Base-by-base conservation (phyloP, 2,888 invertebrate species). In the Eristalis intricaria region DNA sequence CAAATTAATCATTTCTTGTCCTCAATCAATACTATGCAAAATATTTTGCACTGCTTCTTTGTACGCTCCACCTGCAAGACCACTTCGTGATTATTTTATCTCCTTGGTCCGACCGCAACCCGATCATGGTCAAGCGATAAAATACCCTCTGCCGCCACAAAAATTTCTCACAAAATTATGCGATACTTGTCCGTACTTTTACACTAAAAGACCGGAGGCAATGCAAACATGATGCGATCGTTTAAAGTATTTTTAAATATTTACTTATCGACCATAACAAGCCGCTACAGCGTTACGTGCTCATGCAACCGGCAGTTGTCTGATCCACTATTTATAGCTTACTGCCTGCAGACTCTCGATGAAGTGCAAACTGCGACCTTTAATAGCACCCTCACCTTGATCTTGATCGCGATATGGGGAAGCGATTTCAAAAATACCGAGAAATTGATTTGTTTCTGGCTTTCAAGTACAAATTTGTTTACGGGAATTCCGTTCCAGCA, bases 381-480 rank as follows among this genome's bases (percentile, higher is more conserved):
- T 68, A 38, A 26, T 29, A 11, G 43, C n/a, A 43, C 66, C 40
- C 15, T 73, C 71, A 69, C 81, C 85, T 82, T 85, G 81, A 85
- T 85, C 85, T 82, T 82, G 81, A 68, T 66, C 85, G 63, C 63
- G 76, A 43, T 40, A 43, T 22, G 23, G 32, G 56, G 29, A 75
- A 66, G 61, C 29, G 56, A 50, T 65, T 29, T 56, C 61, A 2
- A 63, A 75, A 71, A 58, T 5, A 69, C 40, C 38, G 38, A n/a
- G 7, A 19, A 56, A 13, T 38, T 23, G 22, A 60, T 60, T 15
- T 4, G 4, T 3, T 40, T 56, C 10, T 63, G 76, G 64, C 81
- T 63, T 85, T 77, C 71, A 32, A 11, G 22, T 61, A 43, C 70
- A 58, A 81, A 76, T 84, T 79, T 84, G 81, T 81, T 77, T 82